phyloP scores from a whole-genome alignment of 2,113 vertebrate genomes.

The Corythornis madagascariensis region DNA sequence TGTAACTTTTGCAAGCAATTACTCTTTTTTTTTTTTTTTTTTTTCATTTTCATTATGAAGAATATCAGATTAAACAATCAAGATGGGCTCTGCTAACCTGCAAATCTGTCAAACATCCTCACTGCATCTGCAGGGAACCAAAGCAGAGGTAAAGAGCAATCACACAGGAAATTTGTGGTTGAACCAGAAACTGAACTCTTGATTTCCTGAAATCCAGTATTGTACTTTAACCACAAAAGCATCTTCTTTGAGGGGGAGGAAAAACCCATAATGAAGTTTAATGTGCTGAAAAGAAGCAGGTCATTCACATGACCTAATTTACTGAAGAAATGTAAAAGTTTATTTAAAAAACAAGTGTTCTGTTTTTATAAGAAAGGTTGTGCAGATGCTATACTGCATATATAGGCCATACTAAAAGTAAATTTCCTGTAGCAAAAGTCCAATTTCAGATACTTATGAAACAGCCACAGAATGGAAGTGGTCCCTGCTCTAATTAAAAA shows the following conservation, averaged over 20 bases:
- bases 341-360: background rate
- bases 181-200: slow-evolving; percentile 48
- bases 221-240: slow-evolving; percentile 31
- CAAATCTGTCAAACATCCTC: background rate
- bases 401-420: background rate
- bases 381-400: background rate
- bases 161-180: slow-evolving; percentile 52
- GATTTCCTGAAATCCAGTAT: slow-evolving; percentile 57
- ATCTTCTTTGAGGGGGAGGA: background rate
- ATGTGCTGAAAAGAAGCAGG: background rate
- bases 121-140: background rate
- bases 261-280: slow-evolving; percentile 30
- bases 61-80: background rate
- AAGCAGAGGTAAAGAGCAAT: background rate
- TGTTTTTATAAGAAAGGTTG: background rate
- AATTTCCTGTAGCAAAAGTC: background rate
- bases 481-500: background rate
- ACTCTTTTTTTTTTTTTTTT: background rate
- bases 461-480: background rate
- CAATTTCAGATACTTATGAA: background rate
- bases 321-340: background rate
- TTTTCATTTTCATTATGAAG: background rate
- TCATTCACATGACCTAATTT: background rate
- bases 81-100: background rate
- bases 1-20: background rate